Evolutionary conservation across 2,113 vertebrate genomes (phyloP), one percentile per base, ranked within the genome.

Genomic region (Raphicerus campestris): DNA sequence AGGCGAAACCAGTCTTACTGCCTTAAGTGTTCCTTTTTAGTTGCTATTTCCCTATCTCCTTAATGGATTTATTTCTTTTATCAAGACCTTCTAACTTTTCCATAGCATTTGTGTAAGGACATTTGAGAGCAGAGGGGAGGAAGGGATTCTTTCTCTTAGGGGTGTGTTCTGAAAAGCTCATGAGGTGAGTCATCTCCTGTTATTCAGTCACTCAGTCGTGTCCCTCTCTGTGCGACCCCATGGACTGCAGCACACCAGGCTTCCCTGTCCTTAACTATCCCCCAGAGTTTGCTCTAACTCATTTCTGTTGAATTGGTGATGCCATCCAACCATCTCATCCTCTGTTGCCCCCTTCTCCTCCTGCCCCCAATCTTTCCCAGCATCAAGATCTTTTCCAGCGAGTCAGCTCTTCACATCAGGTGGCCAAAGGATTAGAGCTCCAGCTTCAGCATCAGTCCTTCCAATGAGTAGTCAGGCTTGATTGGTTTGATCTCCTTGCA

Each of bases 71-170:
- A n/a, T 53, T 73, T 91, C 10, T 91, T 58, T 77, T 8, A 84
- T 42, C 49, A 49, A 70, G 55, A 83, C 63, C 45, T 35, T 85
- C 11, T 85, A 2, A 19, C 16, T 96, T 93, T 73, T 73, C 17
- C 2, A 2, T 63, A 15, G 5, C 28, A 32, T 89, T 47, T 93
- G 13, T 42, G 7, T 47, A 55, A 83, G 42, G 32, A 13, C 60
- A 8, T 8, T 0, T 8, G 70, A 55, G n/a, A 63, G 17, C 7
- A 42, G 0, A n/a, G 2, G 63, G 47, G 8, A 60, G n/a, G 20
- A 63, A 15, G 58, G 39, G 17, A 13, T 30, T 61, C 83, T 51
- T 73, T 32, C 56, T 85, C 42, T 2, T 2, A 2, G 30, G 53
- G 80, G 0, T 24, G 61, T 66, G n/a, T 8, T 20, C 24, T 4